Base-by-base conservation (phyloP, 2,888 invertebrate genomes). In the Sminthurides aquaticus region DNA sequence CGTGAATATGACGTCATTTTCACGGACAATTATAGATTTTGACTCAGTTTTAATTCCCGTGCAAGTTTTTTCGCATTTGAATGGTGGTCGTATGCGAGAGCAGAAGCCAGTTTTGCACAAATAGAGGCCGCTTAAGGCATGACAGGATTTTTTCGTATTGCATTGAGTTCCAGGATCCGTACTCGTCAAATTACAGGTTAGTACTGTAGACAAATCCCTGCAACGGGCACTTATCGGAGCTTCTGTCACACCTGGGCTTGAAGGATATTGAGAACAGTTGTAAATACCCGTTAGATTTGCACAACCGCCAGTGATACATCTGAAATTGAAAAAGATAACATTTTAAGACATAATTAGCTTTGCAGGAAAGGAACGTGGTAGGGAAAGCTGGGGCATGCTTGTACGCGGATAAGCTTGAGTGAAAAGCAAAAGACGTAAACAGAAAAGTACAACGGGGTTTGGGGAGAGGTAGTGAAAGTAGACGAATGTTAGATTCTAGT, bases 41-140 rank as follows among this genome's bases (percentile, higher is more conserved):
- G 91, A 91, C 54, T 90, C 82, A 49, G 91, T 92, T 0, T 91
- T 91, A 60, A 92, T 92, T 74, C 91, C 91, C 67, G 90, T 89
- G 78, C 92, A 92, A 57, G 91, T 83, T 11, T 92, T 84, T 75
- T 92, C 91, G 77, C 92, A 93, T 76, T 91, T 91, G 76, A 91
- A 91, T 0, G 92, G 92, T 0, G 90, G 88, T 70, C 87, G 82
- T 69, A 92, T 91, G 75, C 87, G 85, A 75, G 89, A 86, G 79
- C 91, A 92, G 15, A 89, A 90, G 27, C 1, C 91, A 91, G 71
- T 90, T 83, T 68, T 82, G 78, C 93, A 93, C 60, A 86, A 88
- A 76, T 87, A 91, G 67, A 92, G 78, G 0, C 93, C 93, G 71
- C 90, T 87, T 64, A 93, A 87, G 74, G 90, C 88, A 78, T 90